Base-by-base conservation (phyloP, 2,888 invertebrate species). In the Pseudococcus longispinus region DNA sequence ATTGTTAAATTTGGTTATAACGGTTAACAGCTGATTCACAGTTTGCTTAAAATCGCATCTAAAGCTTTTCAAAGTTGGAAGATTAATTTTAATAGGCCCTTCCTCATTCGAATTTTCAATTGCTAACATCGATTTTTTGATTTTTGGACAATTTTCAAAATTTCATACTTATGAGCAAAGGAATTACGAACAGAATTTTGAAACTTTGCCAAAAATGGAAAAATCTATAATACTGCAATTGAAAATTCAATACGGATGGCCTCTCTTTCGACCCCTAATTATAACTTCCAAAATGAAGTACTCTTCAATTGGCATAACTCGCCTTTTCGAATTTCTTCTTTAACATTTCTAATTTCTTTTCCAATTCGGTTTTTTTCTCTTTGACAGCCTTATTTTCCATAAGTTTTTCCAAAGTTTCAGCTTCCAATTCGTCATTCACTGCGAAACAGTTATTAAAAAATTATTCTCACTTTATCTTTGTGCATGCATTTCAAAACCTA, bases 261-360 rank as follows among this genome's bases (percentile, higher is more conserved):
- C 4, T 37, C 37, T 37, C 13, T 46, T 46, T 46, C 3, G 44
- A 46, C 44, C 37, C 9, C 37, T 4, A 37, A 37, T 37, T 9
- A 37, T 37, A 37, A 8, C 9, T 0, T 37, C 37, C 8, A 37
- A 4, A 37, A 37, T 37, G 5, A 8, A 37, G 37, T 37, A 37
- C 37, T 37, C 37, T 37, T 37, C 8, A 37, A 37, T 37, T 37
- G 5, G 0, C 0, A 37, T 8, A 37, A 37, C 37, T 88, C 84
- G 89, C 92, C 91, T 96, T 96, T 89, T 96, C 96, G 90, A 95
- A 95, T 89, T 96, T 96, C 90, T 96, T 94, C 86, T 95, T 92
- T 87, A 98, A 90, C 42, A 94, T 92, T 89, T 97, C 97, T 87
- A 98, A 91, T 90, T 98, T 97, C 90, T 97, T 96, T 87, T 97